Conservation (phyloP, 2,888 invertebrate species). For the Melieria picta region DNA sequence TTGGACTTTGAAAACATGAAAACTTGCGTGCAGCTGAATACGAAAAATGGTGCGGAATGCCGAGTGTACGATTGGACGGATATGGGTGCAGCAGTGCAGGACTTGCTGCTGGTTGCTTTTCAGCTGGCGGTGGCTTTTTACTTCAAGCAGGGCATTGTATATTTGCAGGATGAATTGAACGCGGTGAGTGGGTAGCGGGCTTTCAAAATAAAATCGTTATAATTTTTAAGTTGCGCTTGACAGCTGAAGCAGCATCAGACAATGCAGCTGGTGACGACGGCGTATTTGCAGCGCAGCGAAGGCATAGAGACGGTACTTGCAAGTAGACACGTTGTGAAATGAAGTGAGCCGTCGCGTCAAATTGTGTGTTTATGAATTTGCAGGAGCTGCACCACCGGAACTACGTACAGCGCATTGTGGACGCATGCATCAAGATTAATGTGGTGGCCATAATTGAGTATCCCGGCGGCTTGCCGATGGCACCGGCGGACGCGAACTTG, state of each 20-base stretch:
- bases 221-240: background rate
- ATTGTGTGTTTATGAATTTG: slow-evolving; percentile 6
- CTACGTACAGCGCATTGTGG: slow-evolving; percentile 36
- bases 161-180: slow-evolving; percentile 30
- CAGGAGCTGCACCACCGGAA: slow-evolving; percentile 27
- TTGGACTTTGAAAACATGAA: slow-evolving; percentile 30
- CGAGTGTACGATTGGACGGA: slow-evolving; percentile 27
- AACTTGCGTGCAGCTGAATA: slow-evolving; percentile 34
- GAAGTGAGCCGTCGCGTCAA: too few species aligned
- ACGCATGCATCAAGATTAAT: slow-evolving; percentile 31
- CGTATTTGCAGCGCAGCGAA: slow-evolving; percentile 23
- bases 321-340: too few species aligned
- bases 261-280: slow-evolving; percentile 27
- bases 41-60: background rate
- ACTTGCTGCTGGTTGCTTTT: slow-evolving; percentile 34
- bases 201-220: background rate
- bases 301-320: background rate
- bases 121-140: slow-evolving; percentile 33
- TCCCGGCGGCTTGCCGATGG: slow-evolving; percentile 25
- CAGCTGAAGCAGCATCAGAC: slow-evolving; percentile 36
- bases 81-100: slow-evolving; percentile 23
- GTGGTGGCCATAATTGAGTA: slow-evolving; percentile 33
- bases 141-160: slow-evolving; percentile 25
- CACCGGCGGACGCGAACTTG: slow-evolving; percentile 23
- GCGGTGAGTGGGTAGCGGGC: slow-evolving; percentile 6